A percentile compares a stretch with the other conserved stretches of the same genome.
Conservation (phyloP, 2,113 vertebrate species). For the Apus apus region DNA sequence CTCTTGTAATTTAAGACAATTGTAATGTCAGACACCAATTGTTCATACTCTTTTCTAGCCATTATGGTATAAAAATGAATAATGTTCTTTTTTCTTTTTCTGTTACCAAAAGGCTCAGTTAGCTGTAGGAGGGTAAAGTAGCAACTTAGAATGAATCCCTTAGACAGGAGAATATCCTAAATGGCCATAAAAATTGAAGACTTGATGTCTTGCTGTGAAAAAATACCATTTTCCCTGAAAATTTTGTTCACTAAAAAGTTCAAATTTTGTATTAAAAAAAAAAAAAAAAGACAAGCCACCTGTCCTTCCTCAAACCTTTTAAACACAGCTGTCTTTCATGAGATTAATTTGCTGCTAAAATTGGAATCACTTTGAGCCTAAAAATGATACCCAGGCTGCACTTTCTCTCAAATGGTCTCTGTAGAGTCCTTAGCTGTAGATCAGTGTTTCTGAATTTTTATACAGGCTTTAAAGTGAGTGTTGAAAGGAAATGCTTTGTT, state of each 20-base stretch:
- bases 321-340: background rate
- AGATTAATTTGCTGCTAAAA: constrained; percentile 4
- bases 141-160: background rate
- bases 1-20: background rate
- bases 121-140: background rate
- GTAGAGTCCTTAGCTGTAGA: background rate
- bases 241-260: background rate
- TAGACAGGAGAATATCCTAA: background rate
- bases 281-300: too few relatives aligned
- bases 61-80: background rate
- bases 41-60: background rate
- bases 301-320: background rate
- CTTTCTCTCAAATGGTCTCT: constrained; percentile 1
- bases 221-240: background rate
- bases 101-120: background rate
- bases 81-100: background rate
- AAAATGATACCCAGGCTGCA: background rate
- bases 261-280: background rate
- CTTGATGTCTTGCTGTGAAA: background rate
- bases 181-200: background rate
- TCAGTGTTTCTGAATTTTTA: constrained; percentile 31
- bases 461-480: background rate
- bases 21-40: background rate
- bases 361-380: background rate
- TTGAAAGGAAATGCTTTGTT: background rate